These are phyloP conservation scores for Actinemys pallida DNA, from an alignment of 2,113 vertebrate genomes.

Conservation along the genomic window DNA sequence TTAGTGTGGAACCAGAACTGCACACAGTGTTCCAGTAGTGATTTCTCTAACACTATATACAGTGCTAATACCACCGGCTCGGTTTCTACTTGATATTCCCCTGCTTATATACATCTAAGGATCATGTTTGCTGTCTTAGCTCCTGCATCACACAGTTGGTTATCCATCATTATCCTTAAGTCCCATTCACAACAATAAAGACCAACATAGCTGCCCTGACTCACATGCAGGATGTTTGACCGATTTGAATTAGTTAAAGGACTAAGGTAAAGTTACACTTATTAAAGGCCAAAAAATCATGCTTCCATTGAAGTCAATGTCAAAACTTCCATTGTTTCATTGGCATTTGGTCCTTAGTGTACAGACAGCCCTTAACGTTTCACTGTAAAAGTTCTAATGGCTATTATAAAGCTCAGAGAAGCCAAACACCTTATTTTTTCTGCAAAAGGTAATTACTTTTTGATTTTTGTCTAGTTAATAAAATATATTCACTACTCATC, in stretches of 20 bases:
- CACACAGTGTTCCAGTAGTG: neutral
- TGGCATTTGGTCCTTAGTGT: neutral
- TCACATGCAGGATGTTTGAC: neutral
- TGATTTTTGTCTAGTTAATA: neutral
- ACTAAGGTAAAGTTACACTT: neutral
- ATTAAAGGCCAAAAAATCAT: neutral
- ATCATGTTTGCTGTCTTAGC: too few species aligned
- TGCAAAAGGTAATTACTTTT: neutral
- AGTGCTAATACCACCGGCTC: neutral
- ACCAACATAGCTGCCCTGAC: neutral
- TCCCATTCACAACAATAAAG: conserved; percentile 37
- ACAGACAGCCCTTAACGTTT: neutral
- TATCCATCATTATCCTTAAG: conserved; percentile 35
- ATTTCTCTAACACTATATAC: neutral
- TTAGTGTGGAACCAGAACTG: neutral
- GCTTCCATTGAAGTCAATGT: neutral
- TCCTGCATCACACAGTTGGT: neutral
- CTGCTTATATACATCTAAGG: neutral
- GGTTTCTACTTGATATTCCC: neutral
- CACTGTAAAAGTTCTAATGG: neutral
- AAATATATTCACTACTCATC: neutral
- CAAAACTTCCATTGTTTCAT: neutral
- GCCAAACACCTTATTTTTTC: neutral
- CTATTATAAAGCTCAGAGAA: neutral
- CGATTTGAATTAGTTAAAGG: neutral